Evolutionary conservation across 53 echinoderm and acorn worm genomes (phyloP).

Genomic region (Patiria pectinifera): DNA sequence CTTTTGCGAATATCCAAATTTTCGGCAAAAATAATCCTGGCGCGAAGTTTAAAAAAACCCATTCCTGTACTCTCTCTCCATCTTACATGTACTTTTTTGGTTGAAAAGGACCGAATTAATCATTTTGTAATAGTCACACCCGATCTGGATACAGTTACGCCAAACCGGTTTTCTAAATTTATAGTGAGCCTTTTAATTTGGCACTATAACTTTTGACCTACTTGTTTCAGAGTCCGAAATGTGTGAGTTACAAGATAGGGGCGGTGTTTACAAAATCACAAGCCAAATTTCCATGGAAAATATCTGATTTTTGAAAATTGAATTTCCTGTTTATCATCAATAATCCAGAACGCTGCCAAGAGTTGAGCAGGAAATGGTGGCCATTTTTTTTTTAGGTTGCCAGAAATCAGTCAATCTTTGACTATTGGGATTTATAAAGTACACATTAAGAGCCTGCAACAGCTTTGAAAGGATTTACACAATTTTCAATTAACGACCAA

Average conservation of each 20-base stretch:
- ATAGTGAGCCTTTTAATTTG: background rate
- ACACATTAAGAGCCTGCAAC: no score
- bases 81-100: no score
- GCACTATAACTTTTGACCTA: background rate
- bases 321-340: slow-evolving; percentile 55
- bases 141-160: no score
- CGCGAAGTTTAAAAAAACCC: no score
- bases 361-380: slow-evolving; percentile 29
- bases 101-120: no score
- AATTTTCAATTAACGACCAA: no score
- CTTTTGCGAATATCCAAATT: no score
- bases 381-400: background rate
- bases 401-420: slow-evolving; percentile 2
- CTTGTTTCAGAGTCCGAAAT: background rate
- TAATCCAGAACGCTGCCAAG: slow-evolving; percentile 18
- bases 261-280: background rate
- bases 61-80: no score
- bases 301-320: slow-evolving; percentile 51
- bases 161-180: background rate
- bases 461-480: no score
- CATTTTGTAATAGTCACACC: no score
- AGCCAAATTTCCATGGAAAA: slow-evolving; percentile 5
- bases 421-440: background rate
- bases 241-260: background rate
- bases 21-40: no score